Percentiles rank a stretch among this genome's conserved stretches.
phyloP scores from a whole-genome alignment of 2,797 vertebrate genomes.

The Sebastiscus albofasciatus region DNA sequence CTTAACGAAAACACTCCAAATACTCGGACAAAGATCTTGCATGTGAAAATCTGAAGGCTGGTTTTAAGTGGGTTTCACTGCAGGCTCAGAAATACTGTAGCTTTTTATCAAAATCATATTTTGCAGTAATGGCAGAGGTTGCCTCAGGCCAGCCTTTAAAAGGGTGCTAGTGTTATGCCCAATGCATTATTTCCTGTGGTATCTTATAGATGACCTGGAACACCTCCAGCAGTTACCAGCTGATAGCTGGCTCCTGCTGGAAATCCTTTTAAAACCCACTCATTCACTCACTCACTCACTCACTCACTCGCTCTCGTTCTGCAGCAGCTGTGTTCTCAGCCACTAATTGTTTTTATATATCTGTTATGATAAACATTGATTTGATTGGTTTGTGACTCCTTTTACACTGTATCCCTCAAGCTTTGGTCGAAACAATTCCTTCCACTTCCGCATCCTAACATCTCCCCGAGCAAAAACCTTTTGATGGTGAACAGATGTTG shows the following conservation, averaged over 20 bases:
- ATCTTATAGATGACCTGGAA: constrained; percentile 27
- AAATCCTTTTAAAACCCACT: constrained; percentile 16
- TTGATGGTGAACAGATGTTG: constrained; percentile 12
- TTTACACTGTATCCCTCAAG: background rate
- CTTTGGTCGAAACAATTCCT: background rate
- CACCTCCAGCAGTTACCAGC: constrained; percentile 23
- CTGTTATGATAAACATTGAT: background rate
- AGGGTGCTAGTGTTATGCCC: background rate
- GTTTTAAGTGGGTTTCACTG: background rate
- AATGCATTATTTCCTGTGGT: constrained; percentile 8
- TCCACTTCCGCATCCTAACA: background rate
- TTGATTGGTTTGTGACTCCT: background rate
- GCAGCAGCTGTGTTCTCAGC: background rate
- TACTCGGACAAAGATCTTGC: background rate
- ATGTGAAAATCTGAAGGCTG: background rate
- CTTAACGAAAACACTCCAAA: too few species aligned
- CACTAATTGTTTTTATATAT: background rate
- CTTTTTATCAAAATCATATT: background rate
- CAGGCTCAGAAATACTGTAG: background rate
- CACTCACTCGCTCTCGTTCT: background rate
- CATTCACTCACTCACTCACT: background rate
- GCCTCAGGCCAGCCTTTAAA: constrained; percentile 16
- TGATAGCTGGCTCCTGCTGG: background rate
- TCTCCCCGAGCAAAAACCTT: background rate
- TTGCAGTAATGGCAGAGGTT: constrained; percentile 1